Evolutionary conservation across 1,140 invertebrate species (phyloP).

Genomic region (Lepidotrigona ventralis): DNA sequence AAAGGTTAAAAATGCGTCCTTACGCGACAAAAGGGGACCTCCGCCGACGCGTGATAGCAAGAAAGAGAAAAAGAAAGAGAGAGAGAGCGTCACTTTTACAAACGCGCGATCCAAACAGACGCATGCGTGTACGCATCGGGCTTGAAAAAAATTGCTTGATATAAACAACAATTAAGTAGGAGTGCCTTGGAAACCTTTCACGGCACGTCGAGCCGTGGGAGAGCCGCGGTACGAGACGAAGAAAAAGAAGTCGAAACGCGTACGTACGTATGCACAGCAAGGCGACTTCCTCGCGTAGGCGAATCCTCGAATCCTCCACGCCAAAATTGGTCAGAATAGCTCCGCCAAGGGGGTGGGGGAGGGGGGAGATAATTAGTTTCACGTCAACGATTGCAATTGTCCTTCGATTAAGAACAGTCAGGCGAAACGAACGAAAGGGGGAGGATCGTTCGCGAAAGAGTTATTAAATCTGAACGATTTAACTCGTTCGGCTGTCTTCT

Average conservation of each 20-base stretch:
- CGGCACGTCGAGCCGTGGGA: constrained; percentile 59
- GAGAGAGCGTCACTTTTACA: constrained; percentile 12
- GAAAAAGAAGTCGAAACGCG: constrained; percentile 34
- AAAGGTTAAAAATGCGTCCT: constrained; percentile 50
- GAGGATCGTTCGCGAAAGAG: constrained; percentile 31
- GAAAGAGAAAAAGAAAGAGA: not conserved
- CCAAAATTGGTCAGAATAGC: constrained; percentile 47
- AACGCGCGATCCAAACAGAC: not conserved
- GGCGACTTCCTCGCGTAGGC: constrained; percentile 34
- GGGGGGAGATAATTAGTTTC: constrained; percentile 49
- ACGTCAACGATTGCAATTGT: constrained; percentile 23
- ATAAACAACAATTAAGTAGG: constrained; percentile 62
- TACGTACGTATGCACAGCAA: not conserved
- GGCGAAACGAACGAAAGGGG: constrained; percentile 6
- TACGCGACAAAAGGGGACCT: constrained; percentile 31
- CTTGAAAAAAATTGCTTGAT: constrained; percentile 54
- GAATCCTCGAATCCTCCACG: constrained; percentile 22
- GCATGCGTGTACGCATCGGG: not conserved
- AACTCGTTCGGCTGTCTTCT: constrained; percentile 1
- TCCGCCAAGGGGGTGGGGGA: constrained; percentile 27
- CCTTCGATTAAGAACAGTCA: constrained; percentile 51
- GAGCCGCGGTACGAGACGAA: constrained; percentile 17
- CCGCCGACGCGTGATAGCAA: not conserved
- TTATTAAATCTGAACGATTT: constrained; percentile 39
- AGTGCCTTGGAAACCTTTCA: constrained; percentile 59